Evolutionary conservation across 2,888 invertebrate species (phyloP), one percentile per base, ranked within the genome.

Genomic region (Aleiodes alternator): DNA sequence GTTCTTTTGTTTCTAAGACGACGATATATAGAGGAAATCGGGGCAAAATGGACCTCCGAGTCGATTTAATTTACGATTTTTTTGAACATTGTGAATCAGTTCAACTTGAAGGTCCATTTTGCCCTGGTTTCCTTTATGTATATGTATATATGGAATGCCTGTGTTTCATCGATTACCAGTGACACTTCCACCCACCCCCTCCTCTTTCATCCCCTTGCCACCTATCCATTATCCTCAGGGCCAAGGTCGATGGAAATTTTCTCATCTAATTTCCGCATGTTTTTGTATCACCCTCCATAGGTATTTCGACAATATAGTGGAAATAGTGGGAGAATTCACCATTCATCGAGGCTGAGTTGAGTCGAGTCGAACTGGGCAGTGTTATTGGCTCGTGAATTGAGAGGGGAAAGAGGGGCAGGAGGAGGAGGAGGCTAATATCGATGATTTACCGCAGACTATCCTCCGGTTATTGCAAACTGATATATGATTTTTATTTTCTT

Each of bases 361-460:
- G 23, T 23, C 23, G 23, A 23, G 23, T 23, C 23, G 23, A 2
- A 23, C 23, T 55, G 76, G 77, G 76, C 79, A 81, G 77, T 80
- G 79, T 80, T 84, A 84, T 80, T 82, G 83, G 82, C 81, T 78
- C 72, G 69, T 38, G 38, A 38, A 38, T 38, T 38, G 38, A 34
- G 57, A 34, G 34, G 12, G 23, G 23, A 23, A 23, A 23, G 23
- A 23, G 23, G 55, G 23, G 8, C 29, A 9, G 29, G 34, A 38
- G 14, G 59, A 34, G 34, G 59, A 7, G 11, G 43, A 51, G 73
- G 80, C 86, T 85, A 86, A 85, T 86, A 84, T 84, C 83, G 80
- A 84, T 86, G 86, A 87, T 86, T 87, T 86, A 87, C 81, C 84
- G 81, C 81, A 79, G 79, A 80, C 81, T 80, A 80, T 79, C 61